Conservation (phyloP, 2,113 vertebrate species). For the Centropus unirufus region DNA sequence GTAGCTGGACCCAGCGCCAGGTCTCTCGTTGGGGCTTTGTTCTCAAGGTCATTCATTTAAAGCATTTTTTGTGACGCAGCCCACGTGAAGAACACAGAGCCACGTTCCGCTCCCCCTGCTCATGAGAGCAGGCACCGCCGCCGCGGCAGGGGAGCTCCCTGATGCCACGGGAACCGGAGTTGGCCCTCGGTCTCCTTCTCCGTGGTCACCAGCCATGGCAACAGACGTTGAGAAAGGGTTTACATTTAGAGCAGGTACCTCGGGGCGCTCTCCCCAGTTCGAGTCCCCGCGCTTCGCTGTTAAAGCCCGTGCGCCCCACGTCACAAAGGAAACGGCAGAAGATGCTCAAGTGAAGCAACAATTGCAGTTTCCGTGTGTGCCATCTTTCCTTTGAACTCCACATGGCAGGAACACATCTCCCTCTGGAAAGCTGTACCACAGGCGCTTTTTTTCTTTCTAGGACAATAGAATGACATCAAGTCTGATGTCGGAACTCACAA, state of each 20-base stretch:
- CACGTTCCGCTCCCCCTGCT: background rate
- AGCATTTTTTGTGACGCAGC: background rate
- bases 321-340: background rate
- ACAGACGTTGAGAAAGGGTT: background rate
- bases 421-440: background rate
- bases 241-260: background rate
- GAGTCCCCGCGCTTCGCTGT: background rate
- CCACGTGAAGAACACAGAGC: background rate
- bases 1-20: background rate
- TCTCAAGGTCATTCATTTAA: slow-evolving; percentile 9
- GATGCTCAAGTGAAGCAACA: background rate
- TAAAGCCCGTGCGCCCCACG: background rate
- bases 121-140: fast-evolving
- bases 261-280: background rate
- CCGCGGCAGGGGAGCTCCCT: background rate
- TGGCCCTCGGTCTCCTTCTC: background rate
- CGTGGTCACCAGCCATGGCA: background rate
- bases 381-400: slow-evolving; percentile 10
- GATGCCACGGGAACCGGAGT: fast-evolving
- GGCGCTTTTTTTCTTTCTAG: background rate
- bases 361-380: background rate
- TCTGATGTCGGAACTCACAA: background rate
- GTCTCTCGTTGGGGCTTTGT: background rate
- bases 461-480: background rate
- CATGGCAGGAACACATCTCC: background rate